Evolutionary conservation across 2,797 vertebrate species (phyloP).

Genomic region (Muscicapa comitata): DNA sequence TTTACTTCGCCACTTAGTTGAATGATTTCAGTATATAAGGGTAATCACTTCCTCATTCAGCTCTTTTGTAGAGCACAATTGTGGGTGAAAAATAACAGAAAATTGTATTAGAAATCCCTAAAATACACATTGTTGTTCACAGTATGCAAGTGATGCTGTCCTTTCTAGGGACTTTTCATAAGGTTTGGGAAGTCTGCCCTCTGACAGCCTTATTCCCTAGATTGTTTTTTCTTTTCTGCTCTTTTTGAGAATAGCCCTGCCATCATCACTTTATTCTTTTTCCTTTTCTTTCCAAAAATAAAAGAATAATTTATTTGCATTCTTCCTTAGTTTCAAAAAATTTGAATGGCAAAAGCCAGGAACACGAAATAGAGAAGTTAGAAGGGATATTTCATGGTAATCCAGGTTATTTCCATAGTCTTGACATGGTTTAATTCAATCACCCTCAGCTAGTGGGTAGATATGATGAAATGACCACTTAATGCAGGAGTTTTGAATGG

Average conservation of each 20-base stretch:
- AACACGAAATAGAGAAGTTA: fast-evolving
- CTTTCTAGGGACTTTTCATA: neutral
- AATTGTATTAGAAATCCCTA: neutral
- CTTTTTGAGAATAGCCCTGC: neutral
- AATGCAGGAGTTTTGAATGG: neutral
- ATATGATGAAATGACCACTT: neutral
- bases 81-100: neutral
- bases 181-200: neutral
- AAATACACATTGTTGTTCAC: neutral
- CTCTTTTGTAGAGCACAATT: neutral
- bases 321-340: neutral
- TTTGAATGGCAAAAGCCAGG: fast-evolving
- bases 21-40: neutral
- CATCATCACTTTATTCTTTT: neutral
- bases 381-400: neutral
- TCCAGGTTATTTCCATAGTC: neutral
- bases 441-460: neutral
- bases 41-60: neutral
- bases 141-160: neutral
- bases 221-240: neutral
- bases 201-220: neutral
- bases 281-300: neutral
- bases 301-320: neutral
- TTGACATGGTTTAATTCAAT: neutral
- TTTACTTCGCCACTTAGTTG: neutral